Evolutionary conservation across 2,888 invertebrate species (phyloP).

Genomic region (Cephus spinipes): DNA sequence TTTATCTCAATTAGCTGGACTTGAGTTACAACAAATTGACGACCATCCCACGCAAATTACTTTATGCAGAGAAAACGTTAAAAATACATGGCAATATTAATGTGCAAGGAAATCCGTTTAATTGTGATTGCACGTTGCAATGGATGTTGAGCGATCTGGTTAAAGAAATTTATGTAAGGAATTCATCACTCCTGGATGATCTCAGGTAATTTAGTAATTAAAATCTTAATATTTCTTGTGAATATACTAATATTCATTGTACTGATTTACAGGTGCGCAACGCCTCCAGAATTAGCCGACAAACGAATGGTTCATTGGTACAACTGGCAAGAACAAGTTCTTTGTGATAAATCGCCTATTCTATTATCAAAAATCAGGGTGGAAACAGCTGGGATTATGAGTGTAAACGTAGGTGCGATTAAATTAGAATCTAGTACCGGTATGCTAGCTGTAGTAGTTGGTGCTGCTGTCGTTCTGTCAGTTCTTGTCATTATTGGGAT

Average conservation of each 20-base stretch:
- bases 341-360: conserved; percentile 61
- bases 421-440: conserved; percentile 45
- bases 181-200: conserved; percentile 67
- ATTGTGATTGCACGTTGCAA: conserved; percentile 73
- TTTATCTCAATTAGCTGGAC: conserved; percentile 66
- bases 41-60: conserved; percentile 62
- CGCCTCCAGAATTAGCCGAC: conserved; percentile 67
- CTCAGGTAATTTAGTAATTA: conserved; percentile 65
- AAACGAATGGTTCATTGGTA: conserved; percentile 73
- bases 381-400: conserved; percentile 31
- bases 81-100: conserved; percentile 66
- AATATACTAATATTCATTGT: neutral
- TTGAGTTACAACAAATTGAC: conserved; percentile 71
- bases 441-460: conserved; percentile 42
- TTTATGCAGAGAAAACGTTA: conserved; percentile 60
- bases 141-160: conserved; percentile 72
- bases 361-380: conserved; percentile 34
- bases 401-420: conserved; percentile 23
- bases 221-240: neutral
- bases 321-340: conserved; percentile 69
- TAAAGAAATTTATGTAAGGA: conserved; percentile 67
- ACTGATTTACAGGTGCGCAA: conserved; percentile 66
- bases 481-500: conserved; percentile 50
- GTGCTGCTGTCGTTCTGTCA: conserved; percentile 39
- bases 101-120: conserved; percentile 74